phyloP scores from a whole-genome alignment of 2,888 invertebrate genomes.

The Boloria euphrosyne region DNA sequence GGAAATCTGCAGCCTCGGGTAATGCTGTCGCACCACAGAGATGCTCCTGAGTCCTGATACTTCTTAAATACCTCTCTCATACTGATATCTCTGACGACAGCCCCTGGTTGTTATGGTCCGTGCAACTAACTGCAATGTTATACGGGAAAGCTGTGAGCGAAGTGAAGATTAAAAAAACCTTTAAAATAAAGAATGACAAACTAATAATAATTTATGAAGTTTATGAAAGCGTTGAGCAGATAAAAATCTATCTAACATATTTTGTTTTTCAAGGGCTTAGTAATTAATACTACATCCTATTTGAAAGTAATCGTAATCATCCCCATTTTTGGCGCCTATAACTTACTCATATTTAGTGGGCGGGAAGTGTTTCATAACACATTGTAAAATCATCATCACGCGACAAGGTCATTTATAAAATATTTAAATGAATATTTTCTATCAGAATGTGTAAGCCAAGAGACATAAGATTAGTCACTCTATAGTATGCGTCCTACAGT shows the following conservation, averaged over 20 bases:
- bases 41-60: too few relatives aligned
- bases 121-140: too few relatives aligned
- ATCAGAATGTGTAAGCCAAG: conserved; percentile 20
- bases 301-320: conserved; percentile 39
- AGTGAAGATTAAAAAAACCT: too few relatives aligned
- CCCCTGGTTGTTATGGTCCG: too few relatives aligned
- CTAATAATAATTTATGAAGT: too few relatives aligned
- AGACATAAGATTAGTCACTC: conserved; percentile 8
- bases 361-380: conserved; percentile 45
- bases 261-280: background rate
- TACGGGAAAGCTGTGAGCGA: too few relatives aligned
- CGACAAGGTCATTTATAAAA: conserved; percentile 40
- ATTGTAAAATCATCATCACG: conserved; percentile 45
- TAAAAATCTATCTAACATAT: background rate
- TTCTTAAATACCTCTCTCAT: too few relatives aligned
- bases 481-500: background rate
- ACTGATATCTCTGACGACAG: too few relatives aligned
- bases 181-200: too few relatives aligned
- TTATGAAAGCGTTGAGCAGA: background rate
- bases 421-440: conserved; percentile 42
- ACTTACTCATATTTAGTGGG: conserved; percentile 49
- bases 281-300: conserved; percentile 28
- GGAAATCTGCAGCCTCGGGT: too few relatives aligned
- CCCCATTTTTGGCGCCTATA: conserved; percentile 44
- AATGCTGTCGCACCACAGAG: too few relatives aligned